Evolutionary conservation across 2,797 vertebrate species (phyloP).

Genomic region (Salarias fasciatus): DNA sequence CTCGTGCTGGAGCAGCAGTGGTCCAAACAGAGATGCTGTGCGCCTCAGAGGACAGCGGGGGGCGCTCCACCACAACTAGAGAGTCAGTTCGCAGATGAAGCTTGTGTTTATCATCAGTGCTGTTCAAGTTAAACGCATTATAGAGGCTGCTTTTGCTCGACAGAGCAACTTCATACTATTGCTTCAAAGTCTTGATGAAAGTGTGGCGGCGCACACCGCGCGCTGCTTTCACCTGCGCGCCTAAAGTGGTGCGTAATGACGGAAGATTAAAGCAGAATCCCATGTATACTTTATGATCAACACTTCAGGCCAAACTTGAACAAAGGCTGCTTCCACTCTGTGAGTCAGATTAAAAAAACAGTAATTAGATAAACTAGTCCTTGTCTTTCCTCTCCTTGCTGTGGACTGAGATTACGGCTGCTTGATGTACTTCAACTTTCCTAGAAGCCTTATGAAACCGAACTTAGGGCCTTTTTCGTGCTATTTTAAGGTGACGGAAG

Average conservation of each 20-base stretch:
- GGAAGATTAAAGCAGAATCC: background rate
- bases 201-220: too few species aligned
- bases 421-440: background rate
- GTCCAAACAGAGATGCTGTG: too few species aligned
- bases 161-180: too few species aligned
- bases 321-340: background rate
- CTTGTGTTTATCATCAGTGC: too few species aligned
- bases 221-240: too few species aligned
- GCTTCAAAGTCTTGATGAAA: too few species aligned
- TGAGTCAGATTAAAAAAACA: slow-evolving; percentile 12
- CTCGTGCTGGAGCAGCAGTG: too few species aligned
- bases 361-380: slow-evolving; percentile 3
- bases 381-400: slow-evolving; percentile 7
- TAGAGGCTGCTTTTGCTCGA: too few species aligned
- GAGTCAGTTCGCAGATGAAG: background rate
- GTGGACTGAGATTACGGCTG: background rate
- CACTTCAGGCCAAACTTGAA: slow-evolving; percentile 12
- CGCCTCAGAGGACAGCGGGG: background rate
- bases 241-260: too few species aligned
- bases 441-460: background rate
- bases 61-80: background rate
- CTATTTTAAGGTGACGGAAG: slow-evolving; percentile 66
- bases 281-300: background rate
- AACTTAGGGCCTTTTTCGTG: background rate
- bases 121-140: too few species aligned